Evolutionary conservation across 1,140 invertebrate species (phyloP).

Genomic region (Drosophila littoralis): DNA sequence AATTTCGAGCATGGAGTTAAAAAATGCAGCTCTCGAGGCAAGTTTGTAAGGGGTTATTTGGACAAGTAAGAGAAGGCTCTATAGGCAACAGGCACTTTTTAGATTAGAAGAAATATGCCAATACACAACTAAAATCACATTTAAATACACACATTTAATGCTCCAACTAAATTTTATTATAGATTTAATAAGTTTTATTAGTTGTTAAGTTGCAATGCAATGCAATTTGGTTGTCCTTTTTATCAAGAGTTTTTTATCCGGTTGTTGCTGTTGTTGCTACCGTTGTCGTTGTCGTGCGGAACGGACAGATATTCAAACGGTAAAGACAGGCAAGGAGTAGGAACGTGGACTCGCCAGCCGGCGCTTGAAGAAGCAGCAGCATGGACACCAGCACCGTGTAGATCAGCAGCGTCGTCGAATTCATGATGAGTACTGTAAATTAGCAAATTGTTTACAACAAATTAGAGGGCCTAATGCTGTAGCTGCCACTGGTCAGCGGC

Average conservation of each 20-base stretch:
- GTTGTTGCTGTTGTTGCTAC: not conserved
- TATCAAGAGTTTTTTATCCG: not conserved
- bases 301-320: slow-evolving; percentile 60
- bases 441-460: slow-evolving; percentile 6
- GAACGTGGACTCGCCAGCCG: slow-evolving; percentile 54
- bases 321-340: slow-evolving; percentile 59
- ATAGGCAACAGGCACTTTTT: too few relatives aligned
- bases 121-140: too few relatives aligned
- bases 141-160: too few relatives aligned
- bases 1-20: too few relatives aligned
- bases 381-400: slow-evolving; percentile 43
- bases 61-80: too few relatives aligned
- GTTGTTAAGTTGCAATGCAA: too few relatives aligned
- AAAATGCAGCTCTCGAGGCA: too few relatives aligned
- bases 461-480: slow-evolving; percentile 1
- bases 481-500: not conserved
- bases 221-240: too few relatives aligned
- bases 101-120: too few relatives aligned
- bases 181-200: too few relatives aligned
- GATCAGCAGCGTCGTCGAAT: slow-evolving; percentile 37
- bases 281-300: slow-evolving; percentile 51
- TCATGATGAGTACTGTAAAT: slow-evolving; percentile 22
- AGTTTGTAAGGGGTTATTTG: too few relatives aligned
- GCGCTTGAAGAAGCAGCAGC: slow-evolving; percentile 47
- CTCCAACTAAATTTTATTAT: too few relatives aligned